Percentiles rank a stretch among this genome's conserved stretches.
phyloP scores from a whole-genome alignment of 2,888 invertebrate species.

The Nudaria mundana region DNA sequence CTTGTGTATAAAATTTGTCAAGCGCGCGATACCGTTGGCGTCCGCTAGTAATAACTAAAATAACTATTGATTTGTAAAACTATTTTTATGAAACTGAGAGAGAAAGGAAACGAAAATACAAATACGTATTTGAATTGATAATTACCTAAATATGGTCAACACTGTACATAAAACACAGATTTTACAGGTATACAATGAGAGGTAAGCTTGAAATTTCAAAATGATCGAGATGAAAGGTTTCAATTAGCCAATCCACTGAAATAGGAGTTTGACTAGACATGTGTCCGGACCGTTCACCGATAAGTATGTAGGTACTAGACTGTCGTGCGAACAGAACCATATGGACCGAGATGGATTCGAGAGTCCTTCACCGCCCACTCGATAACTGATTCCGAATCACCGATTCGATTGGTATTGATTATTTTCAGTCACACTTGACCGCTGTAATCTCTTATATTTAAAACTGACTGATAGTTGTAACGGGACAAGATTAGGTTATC shows the following conservation, averaged over 20 bases:
- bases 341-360: constrained; percentile 48
- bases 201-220: constrained; percentile 30
- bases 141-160: not conserved
- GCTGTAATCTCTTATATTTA: no score
- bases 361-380: constrained; percentile 50
- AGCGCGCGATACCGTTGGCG: no score
- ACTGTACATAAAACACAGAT: not conserved
- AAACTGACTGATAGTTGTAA: no score
- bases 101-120: no score
- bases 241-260: constrained; percentile 53
- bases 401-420: constrained; percentile 61
- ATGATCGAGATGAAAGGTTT: constrained; percentile 43
- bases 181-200: not conserved
- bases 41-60: no score
- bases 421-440: constrained; percentile 26
- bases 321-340: constrained; percentile 46
- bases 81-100: no score
- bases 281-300: constrained; percentile 47
- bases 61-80: no score
- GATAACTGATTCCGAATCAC: constrained; percentile 59
- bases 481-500: no score
- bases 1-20: no score
- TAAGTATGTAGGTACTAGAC: constrained; percentile 53
- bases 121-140: no score
- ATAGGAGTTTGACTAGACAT: constrained; percentile 43